Evolutionary conservation across 2,113 vertebrate species (phyloP).

Genomic region (Laticauda laticaudata): DNA sequence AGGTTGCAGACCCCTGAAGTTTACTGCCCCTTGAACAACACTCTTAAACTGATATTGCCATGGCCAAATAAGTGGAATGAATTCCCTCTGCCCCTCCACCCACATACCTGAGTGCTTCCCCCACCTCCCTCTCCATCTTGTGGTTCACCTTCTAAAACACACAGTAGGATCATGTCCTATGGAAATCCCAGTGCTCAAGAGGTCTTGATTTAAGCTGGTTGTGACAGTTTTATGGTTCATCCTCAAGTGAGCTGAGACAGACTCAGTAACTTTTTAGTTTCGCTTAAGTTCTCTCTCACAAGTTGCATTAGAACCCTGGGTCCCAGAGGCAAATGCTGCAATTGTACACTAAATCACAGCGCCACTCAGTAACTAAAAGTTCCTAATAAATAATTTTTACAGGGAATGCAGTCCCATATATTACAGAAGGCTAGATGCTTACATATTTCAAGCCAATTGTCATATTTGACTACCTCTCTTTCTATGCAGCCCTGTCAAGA

Average conservation of each 20-base stretch:
- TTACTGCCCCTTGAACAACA: not conserved
- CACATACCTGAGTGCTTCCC: not conserved
- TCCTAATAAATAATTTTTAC: conserved; percentile 76
- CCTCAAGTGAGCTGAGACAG: conserved; percentile 68
- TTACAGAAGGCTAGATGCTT: conserved; percentile 64
- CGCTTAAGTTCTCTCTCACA: conserved; percentile 64
- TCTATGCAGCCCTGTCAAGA: conserved; percentile 49
- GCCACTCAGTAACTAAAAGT: conserved; percentile 58
- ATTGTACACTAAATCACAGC: conserved; percentile 68
- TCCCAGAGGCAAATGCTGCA: conserved; percentile 68
- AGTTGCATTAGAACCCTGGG: conserved; percentile 53
- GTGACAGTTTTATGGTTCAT: conserved; percentile 72
- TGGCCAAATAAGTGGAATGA: not conserved
- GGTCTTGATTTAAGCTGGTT: conserved; percentile 69
- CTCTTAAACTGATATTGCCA: not conserved
- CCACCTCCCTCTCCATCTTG: not conserved
- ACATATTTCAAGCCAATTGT: conserved; percentile 70
- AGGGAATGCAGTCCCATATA: conserved; percentile 72
- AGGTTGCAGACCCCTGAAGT: too few relatives aligned
- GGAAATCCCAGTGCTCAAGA: conserved; percentile 57
- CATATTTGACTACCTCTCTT: conserved; percentile 64
- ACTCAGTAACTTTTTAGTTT: conserved; percentile 71
- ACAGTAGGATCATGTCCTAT: conserved; percentile 63
- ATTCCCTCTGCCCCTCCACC: not conserved
- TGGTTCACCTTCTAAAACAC: conserved; percentile 42